Percentiles rank a stretch among this genome's conserved stretches.
phyloP scores from a whole-genome alignment of 2,797 vertebrate species.

The Glossophaga mutica region DNA sequence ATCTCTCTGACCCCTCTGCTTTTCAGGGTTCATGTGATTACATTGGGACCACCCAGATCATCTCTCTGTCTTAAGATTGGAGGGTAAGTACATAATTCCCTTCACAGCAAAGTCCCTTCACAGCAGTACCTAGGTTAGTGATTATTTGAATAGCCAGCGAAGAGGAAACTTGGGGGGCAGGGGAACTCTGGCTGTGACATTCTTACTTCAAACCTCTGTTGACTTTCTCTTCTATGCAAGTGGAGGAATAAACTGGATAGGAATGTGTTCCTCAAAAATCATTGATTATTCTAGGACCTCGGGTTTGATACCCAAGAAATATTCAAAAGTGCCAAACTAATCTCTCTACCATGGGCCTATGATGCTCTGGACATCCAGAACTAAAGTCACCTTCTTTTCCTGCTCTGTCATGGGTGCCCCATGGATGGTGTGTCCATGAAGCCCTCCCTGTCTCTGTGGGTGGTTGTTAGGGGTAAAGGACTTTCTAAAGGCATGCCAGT shows the following conservation, averaged over 20 bases:
- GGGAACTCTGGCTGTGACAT: background rate
- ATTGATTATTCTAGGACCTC: background rate
- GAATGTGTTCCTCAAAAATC: background rate
- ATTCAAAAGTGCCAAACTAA: background rate
- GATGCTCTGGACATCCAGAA: background rate
- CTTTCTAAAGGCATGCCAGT: background rate
- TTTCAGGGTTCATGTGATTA: background rate
- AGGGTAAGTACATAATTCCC: background rate
- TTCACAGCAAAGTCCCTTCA: background rate
- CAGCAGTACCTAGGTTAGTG: background rate
- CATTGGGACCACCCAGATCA: background rate
- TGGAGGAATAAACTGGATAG: background rate
- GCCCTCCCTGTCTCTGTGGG: background rate
- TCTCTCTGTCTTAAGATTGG: background rate
- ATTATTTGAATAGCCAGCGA: background rate
- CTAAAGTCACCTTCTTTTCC: background rate
- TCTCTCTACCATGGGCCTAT: background rate
- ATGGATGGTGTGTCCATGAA: background rate
- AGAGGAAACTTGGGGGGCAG: background rate
- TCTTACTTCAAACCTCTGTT: background rate
- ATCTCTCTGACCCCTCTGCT: background rate
- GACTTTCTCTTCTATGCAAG: background rate
- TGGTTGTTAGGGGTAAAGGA: background rate
- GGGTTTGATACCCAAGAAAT: background rate
- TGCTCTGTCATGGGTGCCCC: background rate